Conservation (phyloP, 2,797 vertebrate species). For the Tangara arthus region DNA sequence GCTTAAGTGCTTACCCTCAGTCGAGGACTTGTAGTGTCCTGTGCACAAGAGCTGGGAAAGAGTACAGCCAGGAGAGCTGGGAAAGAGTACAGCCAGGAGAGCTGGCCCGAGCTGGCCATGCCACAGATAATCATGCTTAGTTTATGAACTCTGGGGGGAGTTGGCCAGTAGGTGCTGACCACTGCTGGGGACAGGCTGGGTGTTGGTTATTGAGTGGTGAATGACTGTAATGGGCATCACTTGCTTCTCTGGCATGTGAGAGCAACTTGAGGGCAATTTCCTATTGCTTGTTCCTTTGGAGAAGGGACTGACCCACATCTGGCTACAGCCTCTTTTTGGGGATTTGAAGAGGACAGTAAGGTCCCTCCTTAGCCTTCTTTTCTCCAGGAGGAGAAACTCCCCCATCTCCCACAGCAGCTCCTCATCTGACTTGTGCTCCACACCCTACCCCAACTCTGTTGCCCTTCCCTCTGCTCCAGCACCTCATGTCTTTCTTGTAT, state of each 20-base stretch:
- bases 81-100: neutral
- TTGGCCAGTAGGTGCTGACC: neutral
- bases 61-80: neutral
- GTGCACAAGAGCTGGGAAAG: neutral
- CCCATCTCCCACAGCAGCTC: neutral
- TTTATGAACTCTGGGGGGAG: neutral
- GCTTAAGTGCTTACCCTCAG: neutral
- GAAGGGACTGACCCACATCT: neutral
- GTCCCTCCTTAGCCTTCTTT: neutral
- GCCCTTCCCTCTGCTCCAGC: neutral
- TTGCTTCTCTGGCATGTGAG: neutral
- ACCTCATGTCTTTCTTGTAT: neutral
- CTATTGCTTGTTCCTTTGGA: neutral
- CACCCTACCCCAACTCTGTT: neutral
- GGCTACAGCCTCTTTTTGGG: neutral
- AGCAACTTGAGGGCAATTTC: neutral
- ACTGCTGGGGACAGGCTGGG: fast-evolving
- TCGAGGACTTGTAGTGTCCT: neutral
- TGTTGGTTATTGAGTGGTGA: neutral
- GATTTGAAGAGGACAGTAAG: neutral
- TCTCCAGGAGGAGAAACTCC: neutral
- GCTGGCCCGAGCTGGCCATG: neutral
- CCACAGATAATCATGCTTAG: neutral
- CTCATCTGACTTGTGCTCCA: neutral
- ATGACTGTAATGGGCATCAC: neutral